Base-by-base conservation (phyloP, 2,797 vertebrate species). In the Cheirogaleus major region DNA sequence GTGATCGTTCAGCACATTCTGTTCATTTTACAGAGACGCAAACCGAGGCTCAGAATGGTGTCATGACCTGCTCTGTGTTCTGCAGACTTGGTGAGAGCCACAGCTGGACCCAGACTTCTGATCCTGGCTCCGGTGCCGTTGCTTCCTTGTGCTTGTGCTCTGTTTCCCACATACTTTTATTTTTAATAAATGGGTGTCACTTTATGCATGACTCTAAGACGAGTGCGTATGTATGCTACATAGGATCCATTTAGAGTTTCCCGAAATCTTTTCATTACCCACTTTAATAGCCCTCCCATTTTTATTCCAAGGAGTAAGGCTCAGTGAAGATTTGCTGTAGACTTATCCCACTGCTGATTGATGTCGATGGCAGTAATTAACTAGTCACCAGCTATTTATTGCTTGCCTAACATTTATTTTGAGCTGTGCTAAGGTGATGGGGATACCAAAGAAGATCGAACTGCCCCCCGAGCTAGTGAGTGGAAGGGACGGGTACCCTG, bases 221-320 rank as follows among this genome's bases (percentile, higher is more conserved):
- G 22, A 25, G 73, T 14, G 27, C 1, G 0, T 82, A 4, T 6
- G 5, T 59, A 11, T 75, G 18, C 43, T 57, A 5, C 3, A 0
- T 3, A 48, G 88, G 76, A 45, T 52, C 27, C 50, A 18, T 35
- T 9, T 35, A 14, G 43, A 23, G n/a, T 48, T 70, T 32, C 17
- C 57, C 32, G 55, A 27, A 30, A 59, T 73, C 45, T 50, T 72
- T 55, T 61, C 23, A 52, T 67, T 65, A 59, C 61, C 23, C 20
- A 32, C 32, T 67, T 78, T 25, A 27, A 81, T 43, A 72, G 59
- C 45, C 38, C 8, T 87, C 38, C 30, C 11, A 38, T 57, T 86
- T 22, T 89, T 43, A 18, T 38, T 72, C 38, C 18, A 48, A 86
- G 59, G 38, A 41, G 7, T 15, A 50, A 35, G 65, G 55, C 43